phyloP scores from a whole-genome alignment of 2,113 vertebrate species.

The Rissa tridactyla region DNA sequence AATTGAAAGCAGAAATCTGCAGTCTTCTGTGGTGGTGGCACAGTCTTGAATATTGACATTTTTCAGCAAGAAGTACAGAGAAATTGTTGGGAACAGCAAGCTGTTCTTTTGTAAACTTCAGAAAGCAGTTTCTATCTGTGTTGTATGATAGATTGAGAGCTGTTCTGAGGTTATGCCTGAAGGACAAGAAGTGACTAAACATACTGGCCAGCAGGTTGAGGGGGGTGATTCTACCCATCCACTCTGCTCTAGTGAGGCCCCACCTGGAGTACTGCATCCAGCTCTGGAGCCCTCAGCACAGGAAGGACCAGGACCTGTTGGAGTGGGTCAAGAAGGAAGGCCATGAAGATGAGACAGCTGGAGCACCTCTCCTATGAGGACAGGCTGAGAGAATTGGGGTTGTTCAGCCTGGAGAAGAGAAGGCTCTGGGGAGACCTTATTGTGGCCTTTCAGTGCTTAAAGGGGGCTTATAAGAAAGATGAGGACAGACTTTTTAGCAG shows the following conservation, averaged over 20 bases:
- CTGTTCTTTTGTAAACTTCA: neutral
- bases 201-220: neutral
- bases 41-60: neutral
- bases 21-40: neutral
- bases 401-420: neutral
- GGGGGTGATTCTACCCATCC: neutral
- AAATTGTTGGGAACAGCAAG: neutral
- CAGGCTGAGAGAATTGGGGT: neutral
- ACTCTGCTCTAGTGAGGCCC: neutral
- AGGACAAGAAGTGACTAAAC: neutral
- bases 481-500: neutral
- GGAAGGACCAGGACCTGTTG: neutral
- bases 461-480: neutral
- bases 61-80: neutral
- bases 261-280: neutral
- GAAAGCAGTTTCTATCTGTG: neutral
- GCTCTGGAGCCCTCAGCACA: neutral
- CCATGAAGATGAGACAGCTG: neutral
- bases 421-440: neutral
- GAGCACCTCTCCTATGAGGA: neutral
- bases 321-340: neutral
- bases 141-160: neutral
- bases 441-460: neutral
- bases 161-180: neutral
- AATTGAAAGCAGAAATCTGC: neutral